Percentiles rank a stretch among this genome's conserved stretches.
Conservation (phyloP, 2,113 vertebrate species). For the Actenoides hombroni region DNA sequence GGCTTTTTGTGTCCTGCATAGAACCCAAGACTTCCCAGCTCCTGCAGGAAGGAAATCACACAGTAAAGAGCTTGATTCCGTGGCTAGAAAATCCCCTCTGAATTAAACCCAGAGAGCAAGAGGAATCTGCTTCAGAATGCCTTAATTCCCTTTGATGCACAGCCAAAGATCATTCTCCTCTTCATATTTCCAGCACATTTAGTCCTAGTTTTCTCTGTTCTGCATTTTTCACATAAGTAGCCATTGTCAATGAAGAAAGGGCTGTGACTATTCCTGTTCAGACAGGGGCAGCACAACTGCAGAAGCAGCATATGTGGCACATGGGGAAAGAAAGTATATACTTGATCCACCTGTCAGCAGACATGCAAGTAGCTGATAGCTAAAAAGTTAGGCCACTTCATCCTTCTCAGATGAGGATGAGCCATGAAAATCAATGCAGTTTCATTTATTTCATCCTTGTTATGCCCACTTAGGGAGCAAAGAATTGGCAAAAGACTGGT, state of each 20-base stretch:
- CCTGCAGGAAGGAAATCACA: conserved; percentile 12
- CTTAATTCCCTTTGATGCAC: conserved; percentile 37
- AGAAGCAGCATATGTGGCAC: not conserved
- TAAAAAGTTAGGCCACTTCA: not conserved
- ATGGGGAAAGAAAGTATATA: not conserved
- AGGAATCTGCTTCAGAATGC: conserved; percentile 48
- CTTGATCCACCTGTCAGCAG: not conserved
- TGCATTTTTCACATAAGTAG: conserved; percentile 32
- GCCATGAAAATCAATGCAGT: not conserved
- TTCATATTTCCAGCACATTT: conserved; percentile 45
- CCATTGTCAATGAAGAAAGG: not conserved
- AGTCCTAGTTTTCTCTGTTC: not conserved
- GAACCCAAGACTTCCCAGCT: not conserved
- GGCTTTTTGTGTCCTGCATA: not conserved
- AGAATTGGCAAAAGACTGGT: not conserved
- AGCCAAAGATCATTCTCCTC: conserved; percentile 42
- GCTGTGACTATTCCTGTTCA: not conserved
- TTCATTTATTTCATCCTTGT: not conserved
- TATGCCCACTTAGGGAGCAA: not conserved
- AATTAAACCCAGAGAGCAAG: conserved; percentile 38
- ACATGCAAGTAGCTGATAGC: not conserved
- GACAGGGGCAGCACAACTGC: not conserved
- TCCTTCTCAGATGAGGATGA: not conserved
- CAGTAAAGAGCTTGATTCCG: not conserved
- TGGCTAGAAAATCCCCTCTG: conserved; percentile 32